Conservation (phyloP, 1,140 invertebrate genomes). For the Psix sp. region DNA sequence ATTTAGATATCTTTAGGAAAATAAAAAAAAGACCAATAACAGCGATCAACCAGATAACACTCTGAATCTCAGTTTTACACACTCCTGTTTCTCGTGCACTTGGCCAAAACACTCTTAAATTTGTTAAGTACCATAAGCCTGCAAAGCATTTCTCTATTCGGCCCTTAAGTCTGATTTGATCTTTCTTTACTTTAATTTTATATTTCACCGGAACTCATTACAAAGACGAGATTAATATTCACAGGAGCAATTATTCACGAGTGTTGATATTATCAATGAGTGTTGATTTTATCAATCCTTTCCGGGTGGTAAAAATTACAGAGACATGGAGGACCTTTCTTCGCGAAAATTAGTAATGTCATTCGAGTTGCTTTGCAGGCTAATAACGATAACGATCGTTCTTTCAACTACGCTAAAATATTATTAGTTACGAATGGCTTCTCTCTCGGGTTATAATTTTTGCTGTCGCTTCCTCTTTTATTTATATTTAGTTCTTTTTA, state of each 20-base stretch:
- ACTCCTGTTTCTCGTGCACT: conserved; percentile 11
- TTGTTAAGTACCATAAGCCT: conserved; percentile 46
- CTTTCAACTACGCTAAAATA: conserved; percentile 54
- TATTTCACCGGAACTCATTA: conserved; percentile 25
- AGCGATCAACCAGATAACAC: background rate
- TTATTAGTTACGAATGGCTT: conserved; percentile 45
- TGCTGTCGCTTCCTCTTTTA: conserved; percentile 22
- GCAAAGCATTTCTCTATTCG: conserved; percentile 26
- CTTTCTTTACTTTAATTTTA: conserved; percentile 21
- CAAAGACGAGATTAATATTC: conserved; percentile 24
- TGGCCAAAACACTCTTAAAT: conserved; percentile 29
- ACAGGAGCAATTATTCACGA: conserved; percentile 16
- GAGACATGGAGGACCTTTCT: background rate
- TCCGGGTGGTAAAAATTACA: conserved; percentile 14
- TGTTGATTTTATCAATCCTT: conserved; percentile 27
- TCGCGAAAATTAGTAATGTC: conserved; percentile 20
- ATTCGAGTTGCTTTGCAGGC: conserved; percentile 36
- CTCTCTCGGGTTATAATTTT: conserved; percentile 55
- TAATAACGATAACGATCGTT: conserved; percentile 55
- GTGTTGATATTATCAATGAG: conserved; percentile 8
- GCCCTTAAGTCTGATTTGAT: conserved; percentile 4
- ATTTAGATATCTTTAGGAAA: conserved; percentile 13
- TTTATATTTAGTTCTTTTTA: conserved; percentile 46
- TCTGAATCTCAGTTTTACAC: background rate
- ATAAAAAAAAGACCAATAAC: conserved; percentile 10